Conservation (phyloP, 92 coral and sea anemone species). For the Bergia puertoricense region DNA sequence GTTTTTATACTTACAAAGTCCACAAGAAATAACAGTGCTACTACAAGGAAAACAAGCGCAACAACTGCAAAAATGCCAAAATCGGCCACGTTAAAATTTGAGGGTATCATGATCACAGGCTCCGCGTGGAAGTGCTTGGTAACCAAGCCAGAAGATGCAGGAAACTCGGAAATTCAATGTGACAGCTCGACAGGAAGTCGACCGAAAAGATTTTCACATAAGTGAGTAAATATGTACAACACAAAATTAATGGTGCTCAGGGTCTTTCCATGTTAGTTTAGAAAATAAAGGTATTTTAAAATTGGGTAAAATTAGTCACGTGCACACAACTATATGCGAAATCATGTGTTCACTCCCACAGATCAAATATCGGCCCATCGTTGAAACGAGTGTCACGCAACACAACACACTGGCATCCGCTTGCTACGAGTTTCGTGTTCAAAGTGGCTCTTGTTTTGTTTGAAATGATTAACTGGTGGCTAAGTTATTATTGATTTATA, state of each 20-base stretch:
- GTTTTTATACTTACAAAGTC: constrained; percentile 72
- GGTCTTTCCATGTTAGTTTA: no score
- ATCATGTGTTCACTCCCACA: neutral
- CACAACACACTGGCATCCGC: neutral
- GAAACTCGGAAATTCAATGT: neutral
- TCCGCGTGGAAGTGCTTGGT: neutral
- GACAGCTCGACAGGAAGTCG: neutral
- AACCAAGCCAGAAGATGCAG: neutral
- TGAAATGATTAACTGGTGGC: no score
- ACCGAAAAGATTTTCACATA: neutral
- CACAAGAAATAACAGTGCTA: constrained; percentile 73
- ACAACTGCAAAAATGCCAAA: constrained; percentile 93
- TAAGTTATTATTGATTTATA: no score
- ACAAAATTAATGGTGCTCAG: no score
- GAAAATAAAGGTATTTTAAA: no score
- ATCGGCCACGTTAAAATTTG: constrained; percentile 86
- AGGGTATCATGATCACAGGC: constrained; percentile 64
- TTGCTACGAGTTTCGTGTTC: neutral
- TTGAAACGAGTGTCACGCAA: neutral
- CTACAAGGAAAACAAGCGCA: constrained; percentile 71
- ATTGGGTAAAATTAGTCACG: neutral
- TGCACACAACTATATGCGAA: no score
- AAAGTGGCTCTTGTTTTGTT: no score
- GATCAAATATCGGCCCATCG: neutral
- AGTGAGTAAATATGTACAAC: no score